Evolutionary conservation across 2,113 vertebrate species (phyloP).

Genomic region (Rostratula benghalensis): DNA sequence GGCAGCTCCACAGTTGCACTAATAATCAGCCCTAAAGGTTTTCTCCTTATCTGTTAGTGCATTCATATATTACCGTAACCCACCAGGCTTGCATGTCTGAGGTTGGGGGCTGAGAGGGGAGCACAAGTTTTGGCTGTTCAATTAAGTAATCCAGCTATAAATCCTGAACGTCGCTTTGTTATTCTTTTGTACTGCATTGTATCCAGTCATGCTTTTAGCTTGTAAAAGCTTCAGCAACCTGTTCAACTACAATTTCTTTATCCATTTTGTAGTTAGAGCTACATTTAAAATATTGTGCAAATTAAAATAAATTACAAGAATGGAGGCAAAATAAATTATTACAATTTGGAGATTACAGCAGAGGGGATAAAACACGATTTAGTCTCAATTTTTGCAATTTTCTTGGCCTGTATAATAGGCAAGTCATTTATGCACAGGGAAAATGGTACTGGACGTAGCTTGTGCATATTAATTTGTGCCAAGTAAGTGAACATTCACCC

Average conservation of each 20-base stretch:
- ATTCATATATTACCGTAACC: neutral
- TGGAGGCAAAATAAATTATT: neutral
- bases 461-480: neutral
- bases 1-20: neutral
- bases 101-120: neutral
- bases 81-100: neutral
- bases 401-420: neutral
- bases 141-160: constrained; percentile 19
- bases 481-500: neutral
- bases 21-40: neutral
- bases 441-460: neutral
- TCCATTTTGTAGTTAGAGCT: neutral
- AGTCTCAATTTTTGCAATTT: neutral
- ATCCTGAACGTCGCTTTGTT: neutral
- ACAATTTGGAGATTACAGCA: neutral
- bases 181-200: neutral
- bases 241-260: neutral
- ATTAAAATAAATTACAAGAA: neutral
- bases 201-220: neutral
- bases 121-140: neutral
- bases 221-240: neutral
- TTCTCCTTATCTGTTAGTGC: neutral
- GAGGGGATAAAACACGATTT: neutral
- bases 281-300: neutral
- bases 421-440: neutral